Base-by-base conservation (phyloP, 2,797 vertebrate genomes). In the Sebastes matsubarae region DNA sequence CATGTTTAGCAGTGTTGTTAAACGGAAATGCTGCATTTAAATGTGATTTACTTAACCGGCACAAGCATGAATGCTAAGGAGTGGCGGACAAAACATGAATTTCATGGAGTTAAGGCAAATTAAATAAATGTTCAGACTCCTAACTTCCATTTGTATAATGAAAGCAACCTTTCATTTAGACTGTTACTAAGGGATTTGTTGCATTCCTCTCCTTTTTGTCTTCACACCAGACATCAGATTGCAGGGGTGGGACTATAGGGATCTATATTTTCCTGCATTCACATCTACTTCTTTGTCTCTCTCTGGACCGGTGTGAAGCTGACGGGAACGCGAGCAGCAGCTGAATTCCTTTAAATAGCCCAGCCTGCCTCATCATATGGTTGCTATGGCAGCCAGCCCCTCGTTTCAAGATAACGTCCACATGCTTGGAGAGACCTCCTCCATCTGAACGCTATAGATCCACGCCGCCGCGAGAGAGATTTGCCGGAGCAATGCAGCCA, bases 301-400 rank as follows among this genome's bases (percentile, higher is more conserved):
- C 73, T 12, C 88, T 84, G 87, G 92, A 86, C 91, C 55, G 76
- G 87, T 87, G 89, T 86, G 89, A 89, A 89, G 90, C 88, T 85
- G 90, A 88, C 58, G 38, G 87, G 87, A 91, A 91, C 24, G 80
- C 84, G 25, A 89, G 89, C 90, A 89, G 93, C 92, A 89, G 92
- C 92, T 93, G 94, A 94, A 94, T 95, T 94, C 93, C 94, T 94
- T 95, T 94, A 94, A 95, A 95, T 94, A 94, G 93, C 93, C 91
- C 87, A 91, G 93, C 87, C 93, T 88, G 93, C 93, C 87, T 93
- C 90, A 94, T 94, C 93, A 91, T 95, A 94, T 95, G 94, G 94
- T 95, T 95, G 94, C 93, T 77, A 95, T 95, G 93, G 94, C 85
- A 95, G 92, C 94, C 91, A 81, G 90, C 88, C 92, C 87, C 90